phyloP scores from a whole-genome alignment of 2,888 invertebrate species.

The Cantharis rufa region DNA sequence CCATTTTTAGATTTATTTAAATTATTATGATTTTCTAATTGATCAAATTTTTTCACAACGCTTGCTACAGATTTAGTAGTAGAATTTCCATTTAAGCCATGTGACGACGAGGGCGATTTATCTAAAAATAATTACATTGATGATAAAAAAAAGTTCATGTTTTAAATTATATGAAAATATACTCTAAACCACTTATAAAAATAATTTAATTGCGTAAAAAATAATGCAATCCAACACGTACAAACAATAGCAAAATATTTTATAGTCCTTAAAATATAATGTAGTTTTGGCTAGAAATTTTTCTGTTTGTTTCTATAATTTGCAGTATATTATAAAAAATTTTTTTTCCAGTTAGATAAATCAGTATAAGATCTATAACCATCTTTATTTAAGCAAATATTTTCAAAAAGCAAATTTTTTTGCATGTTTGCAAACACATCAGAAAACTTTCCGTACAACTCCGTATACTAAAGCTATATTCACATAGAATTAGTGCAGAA shows the following conservation, averaged over 20 bases:
- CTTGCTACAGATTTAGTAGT: conserved; percentile 47
- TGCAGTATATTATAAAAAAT: too few relatives aligned
- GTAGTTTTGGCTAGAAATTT: too few relatives aligned
- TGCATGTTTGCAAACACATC: too few relatives aligned
- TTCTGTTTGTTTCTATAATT: too few relatives aligned
- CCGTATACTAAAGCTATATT: too few relatives aligned
- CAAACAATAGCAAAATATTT: not conserved
- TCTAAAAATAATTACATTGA: conserved; percentile 35
- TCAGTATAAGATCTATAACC: too few relatives aligned
- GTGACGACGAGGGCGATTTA: conserved; percentile 46
- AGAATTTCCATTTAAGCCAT: conserved; percentile 47
- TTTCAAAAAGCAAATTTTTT: too few relatives aligned
- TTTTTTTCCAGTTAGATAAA: too few relatives aligned
- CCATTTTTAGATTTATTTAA: not conserved
- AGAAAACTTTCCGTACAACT: too few relatives aligned
- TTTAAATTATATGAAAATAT: not conserved
- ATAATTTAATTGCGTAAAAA: not conserved
- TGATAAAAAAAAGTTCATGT: not conserved
- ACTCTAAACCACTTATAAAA: not conserved
- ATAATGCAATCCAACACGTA: not conserved
- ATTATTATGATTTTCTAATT: conserved; percentile 28
- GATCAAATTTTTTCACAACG: conserved; percentile 51
- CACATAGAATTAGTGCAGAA: too few relatives aligned
- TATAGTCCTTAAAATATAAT: not conserved
- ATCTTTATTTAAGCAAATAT: too few relatives aligned